Percentiles rank a stretch among this genome's conserved stretches.
These are phyloP conservation scores for Zosterops hypoxanthus DNA, from an alignment of 2,113 vertebrate genomes.

Conservation along the genomic window DNA sequence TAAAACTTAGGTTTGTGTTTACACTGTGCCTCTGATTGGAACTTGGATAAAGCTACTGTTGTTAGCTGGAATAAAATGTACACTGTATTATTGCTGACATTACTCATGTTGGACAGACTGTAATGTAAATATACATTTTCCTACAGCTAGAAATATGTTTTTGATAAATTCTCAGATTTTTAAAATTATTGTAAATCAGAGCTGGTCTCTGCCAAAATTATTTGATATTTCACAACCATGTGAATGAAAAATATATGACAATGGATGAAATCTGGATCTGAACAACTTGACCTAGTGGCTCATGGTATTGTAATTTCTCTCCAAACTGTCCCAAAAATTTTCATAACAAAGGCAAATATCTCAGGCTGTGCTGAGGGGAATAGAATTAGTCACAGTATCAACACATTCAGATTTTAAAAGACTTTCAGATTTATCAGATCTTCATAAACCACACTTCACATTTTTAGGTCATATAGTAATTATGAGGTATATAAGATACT, in stretches of 20 bases:
- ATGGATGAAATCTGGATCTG: conserved; percentile 41
- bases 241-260: conserved; percentile 70
- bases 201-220: conserved; percentile 53
- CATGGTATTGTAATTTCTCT: conserved; percentile 9
- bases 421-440: conserved; percentile 62
- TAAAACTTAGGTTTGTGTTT: conserved; percentile 61
- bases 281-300: conserved; percentile 55
- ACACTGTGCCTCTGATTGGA: conserved; percentile 62
- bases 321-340: conserved; percentile 4
- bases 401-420: conserved; percentile 32
- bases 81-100: conserved; percentile 61
- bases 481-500: conserved; percentile 37
- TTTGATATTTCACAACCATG: conserved; percentile 64
- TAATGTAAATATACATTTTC: conserved; percentile 71
- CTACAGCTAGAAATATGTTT: conserved; percentile 73
- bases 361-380: background rate
- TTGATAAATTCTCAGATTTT: conserved; percentile 75
- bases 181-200: conserved; percentile 66
- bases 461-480: conserved; percentile 65
- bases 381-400: conserved; percentile 62
- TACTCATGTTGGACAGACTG: conserved; percentile 69
- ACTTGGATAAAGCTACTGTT: conserved; percentile 69
- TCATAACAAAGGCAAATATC: conserved; percentile 44
- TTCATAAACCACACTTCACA: conserved; percentile 62
- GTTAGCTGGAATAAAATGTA: conserved; percentile 67